Conservation (phyloP, 2,113 vertebrate species). For the Varanus salvator region DNA sequence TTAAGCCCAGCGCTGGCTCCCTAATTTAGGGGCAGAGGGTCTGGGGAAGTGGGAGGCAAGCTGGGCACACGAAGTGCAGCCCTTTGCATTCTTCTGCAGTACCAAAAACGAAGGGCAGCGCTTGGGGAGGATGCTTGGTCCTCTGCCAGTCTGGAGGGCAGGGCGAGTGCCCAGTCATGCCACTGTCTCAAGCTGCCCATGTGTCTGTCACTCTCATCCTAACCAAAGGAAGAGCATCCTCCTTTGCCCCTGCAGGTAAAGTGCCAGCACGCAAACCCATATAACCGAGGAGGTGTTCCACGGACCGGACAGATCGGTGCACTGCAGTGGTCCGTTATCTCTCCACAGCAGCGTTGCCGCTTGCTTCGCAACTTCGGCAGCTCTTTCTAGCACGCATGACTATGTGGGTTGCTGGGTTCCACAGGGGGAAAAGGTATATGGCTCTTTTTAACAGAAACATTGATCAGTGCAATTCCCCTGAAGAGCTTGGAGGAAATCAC, state of each 20-base stretch:
- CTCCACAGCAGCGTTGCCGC: background rate
- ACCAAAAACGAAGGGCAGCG: background rate
- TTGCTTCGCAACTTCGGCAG: background rate
- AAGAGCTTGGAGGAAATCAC: background rate
- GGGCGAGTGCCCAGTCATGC: background rate
- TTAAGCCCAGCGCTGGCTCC: background rate
- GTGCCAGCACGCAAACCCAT: no score
- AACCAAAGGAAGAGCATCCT: slow-evolving; percentile 13
- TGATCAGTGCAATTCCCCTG: no score
- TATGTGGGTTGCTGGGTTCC: slow-evolving; percentile 24
- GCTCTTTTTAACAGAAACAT: background rate
- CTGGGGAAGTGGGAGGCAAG: no score
- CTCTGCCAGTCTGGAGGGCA: background rate
- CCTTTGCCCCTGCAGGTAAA: slow-evolving; percentile 36
- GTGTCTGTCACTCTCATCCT: slow-evolving; percentile 32
- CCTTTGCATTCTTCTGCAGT: background rate
- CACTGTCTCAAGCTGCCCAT: background rate
- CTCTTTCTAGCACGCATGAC: background rate
- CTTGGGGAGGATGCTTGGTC: background rate
- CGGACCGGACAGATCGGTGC: slow-evolving; percentile 39
- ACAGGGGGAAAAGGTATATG: background rate
- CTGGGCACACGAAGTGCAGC: no score
- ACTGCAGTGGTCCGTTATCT: slow-evolving; percentile 51
- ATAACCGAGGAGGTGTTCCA: slow-evolving; percentile 18
- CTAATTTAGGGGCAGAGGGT: background rate